A percentile compares a stretch with the other conserved stretches of the same genome.
phyloP scores from a whole-genome alignment of 1,140 invertebrate species.

The Macrotrachela quadricornifera region DNA sequence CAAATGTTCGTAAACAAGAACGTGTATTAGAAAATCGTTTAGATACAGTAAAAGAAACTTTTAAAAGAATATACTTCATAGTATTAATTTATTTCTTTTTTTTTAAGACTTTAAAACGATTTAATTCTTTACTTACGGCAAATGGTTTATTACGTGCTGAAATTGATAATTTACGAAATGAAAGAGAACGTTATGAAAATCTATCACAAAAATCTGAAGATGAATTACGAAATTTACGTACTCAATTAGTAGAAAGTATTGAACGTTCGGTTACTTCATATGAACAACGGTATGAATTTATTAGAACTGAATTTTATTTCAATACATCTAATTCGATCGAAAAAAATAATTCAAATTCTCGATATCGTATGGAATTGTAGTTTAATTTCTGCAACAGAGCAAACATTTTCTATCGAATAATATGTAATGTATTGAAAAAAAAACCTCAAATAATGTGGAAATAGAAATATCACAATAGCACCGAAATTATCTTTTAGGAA shows the following conservation, averaged over 20 bases:
- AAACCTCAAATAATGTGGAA: too few relatives aligned
- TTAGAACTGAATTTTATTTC: too few relatives aligned
- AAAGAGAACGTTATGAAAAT: constrained; percentile 51
- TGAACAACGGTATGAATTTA: too few relatives aligned
- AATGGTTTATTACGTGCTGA: constrained; percentile 50
- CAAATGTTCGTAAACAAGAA: constrained; percentile 21
- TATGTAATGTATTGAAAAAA: too few relatives aligned
- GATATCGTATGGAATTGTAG: too few relatives aligned
- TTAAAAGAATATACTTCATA: not conserved
- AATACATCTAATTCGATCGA: too few relatives aligned
- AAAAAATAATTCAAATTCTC: too few relatives aligned
- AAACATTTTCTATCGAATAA: too few relatives aligned
- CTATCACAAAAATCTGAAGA: constrained; percentile 52
- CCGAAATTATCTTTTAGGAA: too few relatives aligned
- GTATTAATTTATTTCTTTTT: constrained; percentile 4
- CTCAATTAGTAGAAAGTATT: constrained; percentile 52
- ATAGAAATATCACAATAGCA: too few relatives aligned
- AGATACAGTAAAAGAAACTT: constrained; percentile 16
- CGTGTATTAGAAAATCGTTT: constrained; percentile 26
- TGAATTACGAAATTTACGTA: constrained; percentile 32
- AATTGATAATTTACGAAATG: constrained; percentile 54
- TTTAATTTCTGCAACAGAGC: too few relatives aligned
- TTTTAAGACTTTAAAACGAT: constrained; percentile 20
- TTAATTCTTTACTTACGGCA: constrained; percentile 36
- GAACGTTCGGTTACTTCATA: constrained; percentile 61